These are phyloP conservation scores for Antitype chi DNA, from an alignment of 2,888 invertebrate species.

Conservation along the genomic window DNA sequence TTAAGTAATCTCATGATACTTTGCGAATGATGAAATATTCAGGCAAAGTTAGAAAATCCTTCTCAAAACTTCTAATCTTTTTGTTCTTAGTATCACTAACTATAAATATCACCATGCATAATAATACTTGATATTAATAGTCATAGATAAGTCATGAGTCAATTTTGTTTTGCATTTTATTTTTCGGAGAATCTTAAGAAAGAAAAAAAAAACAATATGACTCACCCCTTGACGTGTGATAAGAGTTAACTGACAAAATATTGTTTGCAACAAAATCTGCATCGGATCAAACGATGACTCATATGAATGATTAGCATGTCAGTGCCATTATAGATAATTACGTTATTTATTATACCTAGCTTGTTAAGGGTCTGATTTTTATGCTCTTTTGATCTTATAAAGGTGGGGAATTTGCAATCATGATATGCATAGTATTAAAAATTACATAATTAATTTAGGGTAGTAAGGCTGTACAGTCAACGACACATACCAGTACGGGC, in stretches of 20 bases:
- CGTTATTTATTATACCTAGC: constrained; percentile 22
- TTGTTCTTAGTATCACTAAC: neutral
- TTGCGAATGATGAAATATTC: constrained; percentile 29
- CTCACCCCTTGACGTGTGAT: constrained; percentile 52
- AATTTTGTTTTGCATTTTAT: constrained; percentile 28
- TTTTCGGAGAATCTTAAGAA: constrained; percentile 43
- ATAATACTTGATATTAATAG: neutral
- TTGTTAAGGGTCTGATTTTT: constrained; percentile 11
- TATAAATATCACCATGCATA: constrained; percentile 6
- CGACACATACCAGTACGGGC: too few species aligned
- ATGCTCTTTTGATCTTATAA: neutral
- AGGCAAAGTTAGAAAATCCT: neutral
- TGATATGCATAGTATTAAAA: too few species aligned
- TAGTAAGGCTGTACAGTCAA: too few species aligned
- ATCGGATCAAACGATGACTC: constrained; percentile 47
- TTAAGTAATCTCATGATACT: constrained; percentile 4
- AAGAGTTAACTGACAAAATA: constrained; percentile 40
- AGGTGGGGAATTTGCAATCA: too few species aligned
- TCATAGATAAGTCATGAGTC: constrained; percentile 47
- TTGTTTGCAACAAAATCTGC: constrained; percentile 56
- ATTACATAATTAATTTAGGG: too few species aligned
- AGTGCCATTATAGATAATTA: constrained; percentile 26
- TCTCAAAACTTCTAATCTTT: constrained; percentile 11
- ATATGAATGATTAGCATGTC: constrained; percentile 18
- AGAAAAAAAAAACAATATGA: constrained; percentile 48